Percentiles rank a stretch among this genome's conserved stretches.
phyloP scores from a whole-genome alignment of 2,113 vertebrate genomes.

The Sceloporus tristichus region DNA sequence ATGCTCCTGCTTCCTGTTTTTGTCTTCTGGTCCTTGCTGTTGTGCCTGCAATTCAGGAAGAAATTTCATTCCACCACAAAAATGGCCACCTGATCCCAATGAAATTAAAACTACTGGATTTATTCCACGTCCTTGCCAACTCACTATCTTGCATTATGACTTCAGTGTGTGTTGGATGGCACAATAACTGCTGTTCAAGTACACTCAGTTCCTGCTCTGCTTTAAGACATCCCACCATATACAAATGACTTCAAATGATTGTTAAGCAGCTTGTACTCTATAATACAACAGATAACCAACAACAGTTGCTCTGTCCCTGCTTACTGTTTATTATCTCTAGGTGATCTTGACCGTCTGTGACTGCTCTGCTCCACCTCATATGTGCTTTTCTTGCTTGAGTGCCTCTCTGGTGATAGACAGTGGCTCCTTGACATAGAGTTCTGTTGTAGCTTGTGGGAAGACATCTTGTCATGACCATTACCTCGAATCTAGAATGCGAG shows the following conservation, averaged over 20 bases:
- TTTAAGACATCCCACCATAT: neutral
- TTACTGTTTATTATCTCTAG: conserved; percentile 71
- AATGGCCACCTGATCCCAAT: neutral
- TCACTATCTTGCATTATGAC: neutral
- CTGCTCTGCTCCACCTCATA: conserved; percentile 37
- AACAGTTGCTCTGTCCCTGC: neutral
- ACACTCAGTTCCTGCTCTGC: neutral
- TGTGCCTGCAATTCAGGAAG: conserved; percentile 63
- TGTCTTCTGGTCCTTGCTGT: conserved; percentile 66
- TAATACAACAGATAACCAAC: neutral
- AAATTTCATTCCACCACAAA: neutral
- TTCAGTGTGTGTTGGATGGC: neutral
- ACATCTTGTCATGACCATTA: conserved; percentile 44
- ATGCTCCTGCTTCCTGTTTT: conserved; percentile 75
- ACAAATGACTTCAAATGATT: neutral
- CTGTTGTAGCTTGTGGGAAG: conserved; percentile 27
- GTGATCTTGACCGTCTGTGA: conserved; percentile 58
- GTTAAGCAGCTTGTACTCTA: neutral
- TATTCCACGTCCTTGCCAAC: neutral
- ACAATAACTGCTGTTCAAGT: neutral
- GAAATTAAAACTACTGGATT: neutral
- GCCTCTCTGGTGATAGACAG: conserved; percentile 67
- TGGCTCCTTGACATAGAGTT: conserved; percentile 67
- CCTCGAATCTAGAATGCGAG: conserved; percentile 64
- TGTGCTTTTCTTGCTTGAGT: conserved; percentile 54